Evolutionary conservation across 1,140 invertebrate species (phyloP).

Genomic region (Diorhabda elongata): DNA sequence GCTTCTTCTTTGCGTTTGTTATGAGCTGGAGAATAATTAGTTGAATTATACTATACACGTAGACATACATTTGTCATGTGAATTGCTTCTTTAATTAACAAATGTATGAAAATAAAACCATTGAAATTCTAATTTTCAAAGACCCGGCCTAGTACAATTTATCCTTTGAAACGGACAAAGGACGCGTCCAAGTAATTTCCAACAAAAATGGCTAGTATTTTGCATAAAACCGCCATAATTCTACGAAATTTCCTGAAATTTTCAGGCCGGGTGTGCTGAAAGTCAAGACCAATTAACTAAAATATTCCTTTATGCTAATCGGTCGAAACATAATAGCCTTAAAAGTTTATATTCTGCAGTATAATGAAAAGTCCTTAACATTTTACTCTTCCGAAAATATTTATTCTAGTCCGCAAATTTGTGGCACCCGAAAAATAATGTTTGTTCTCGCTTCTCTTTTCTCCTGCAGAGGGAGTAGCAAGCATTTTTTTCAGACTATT

Average conservation of each 20-base stretch:
- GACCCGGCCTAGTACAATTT: slow-evolving; percentile 19
- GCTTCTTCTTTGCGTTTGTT: neutral
- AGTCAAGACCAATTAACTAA: slow-evolving; percentile 44
- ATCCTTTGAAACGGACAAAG: slow-evolving; percentile 26
- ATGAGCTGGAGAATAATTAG: slow-evolving; percentile 1
- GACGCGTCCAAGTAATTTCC: slow-evolving; percentile 24
- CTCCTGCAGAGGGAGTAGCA: slow-evolving; percentile 41
- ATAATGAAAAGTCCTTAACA: slow-evolving; percentile 50
- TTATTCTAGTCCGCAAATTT: slow-evolving; percentile 49
- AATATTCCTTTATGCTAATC: slow-evolving; percentile 47
- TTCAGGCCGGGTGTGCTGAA: slow-evolving; percentile 30
- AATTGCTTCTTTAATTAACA: slow-evolving; percentile 21
- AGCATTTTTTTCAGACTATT: slow-evolving; percentile 45
- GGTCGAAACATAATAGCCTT: slow-evolving; percentile 43
- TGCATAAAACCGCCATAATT: slow-evolving; percentile 41
- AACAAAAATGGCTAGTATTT: slow-evolving; percentile 29
- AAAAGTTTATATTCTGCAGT: slow-evolving; percentile 46
- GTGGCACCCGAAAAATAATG: slow-evolving; percentile 49
- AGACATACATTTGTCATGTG: slow-evolving; percentile 10
- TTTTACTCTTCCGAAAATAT: slow-evolving; percentile 50
- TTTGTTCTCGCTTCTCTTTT: slow-evolving; percentile 41
- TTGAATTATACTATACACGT: slow-evolving; percentile 6
- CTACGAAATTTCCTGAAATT: slow-evolving; percentile 37
- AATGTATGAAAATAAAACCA: slow-evolving; percentile 16
- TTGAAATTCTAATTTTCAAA: slow-evolving; percentile 19